Evolutionary conservation across 2,797 vertebrate genomes (phyloP).

Genomic region (Epinephelus malabaricus): DNA sequence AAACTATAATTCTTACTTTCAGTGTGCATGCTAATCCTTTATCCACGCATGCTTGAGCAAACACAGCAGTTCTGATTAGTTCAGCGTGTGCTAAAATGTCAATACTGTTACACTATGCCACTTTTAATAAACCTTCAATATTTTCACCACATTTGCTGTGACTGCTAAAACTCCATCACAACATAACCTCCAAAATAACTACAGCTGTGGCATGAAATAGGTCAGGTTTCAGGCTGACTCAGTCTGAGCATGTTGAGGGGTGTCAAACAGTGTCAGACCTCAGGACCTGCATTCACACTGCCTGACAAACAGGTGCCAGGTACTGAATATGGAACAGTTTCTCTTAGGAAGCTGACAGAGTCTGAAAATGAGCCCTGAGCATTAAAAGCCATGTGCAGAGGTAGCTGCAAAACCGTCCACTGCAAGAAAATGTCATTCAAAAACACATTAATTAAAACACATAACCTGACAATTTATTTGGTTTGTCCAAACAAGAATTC

Average conservation of each 20-base stretch:
- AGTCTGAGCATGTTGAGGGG: constrained; percentile 1
- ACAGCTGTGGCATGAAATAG: not conserved
- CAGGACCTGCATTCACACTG: constrained; percentile 13
- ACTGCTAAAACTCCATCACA: constrained; percentile 5
- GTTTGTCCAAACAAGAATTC: too few species aligned
- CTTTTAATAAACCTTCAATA: not conserved
- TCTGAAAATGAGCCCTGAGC: not conserved
- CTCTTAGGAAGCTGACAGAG: not conserved
- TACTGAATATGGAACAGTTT: constrained; percentile 30
- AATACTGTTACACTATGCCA: not conserved
- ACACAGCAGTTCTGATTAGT: not conserved
- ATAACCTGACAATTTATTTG: too few species aligned
- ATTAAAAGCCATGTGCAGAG: not conserved
- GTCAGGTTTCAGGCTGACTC: constrained; percentile 1
- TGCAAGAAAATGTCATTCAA: not conserved
- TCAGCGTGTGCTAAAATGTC: not conserved
- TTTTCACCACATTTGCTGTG: not conserved
- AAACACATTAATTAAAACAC: not conserved
- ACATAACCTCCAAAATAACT: not conserved
- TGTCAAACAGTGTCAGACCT: constrained; percentile 19
- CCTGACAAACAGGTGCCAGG: constrained; percentile 13
- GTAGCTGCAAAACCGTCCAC: not conserved
- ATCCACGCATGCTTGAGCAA: not conserved
- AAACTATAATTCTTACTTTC: not conserved
- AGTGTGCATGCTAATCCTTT: not conserved